Evolutionary conservation across 2,113 vertebrate species (phyloP).

Genomic region (Pelodiscus sinensis): DNA sequence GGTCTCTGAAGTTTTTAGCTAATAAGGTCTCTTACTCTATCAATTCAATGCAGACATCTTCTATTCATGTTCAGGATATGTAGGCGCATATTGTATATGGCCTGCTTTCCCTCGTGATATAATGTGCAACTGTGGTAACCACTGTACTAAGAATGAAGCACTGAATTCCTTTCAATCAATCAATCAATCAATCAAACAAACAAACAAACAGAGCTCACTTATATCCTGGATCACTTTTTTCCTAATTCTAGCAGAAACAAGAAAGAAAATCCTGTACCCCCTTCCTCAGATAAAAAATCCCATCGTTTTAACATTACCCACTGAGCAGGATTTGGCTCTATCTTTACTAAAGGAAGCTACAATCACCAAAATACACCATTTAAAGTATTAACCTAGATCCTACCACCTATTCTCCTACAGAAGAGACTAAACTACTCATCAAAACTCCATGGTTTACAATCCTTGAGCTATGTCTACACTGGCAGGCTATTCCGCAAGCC

Average conservation of each 20-base stretch:
- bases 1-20: background rate
- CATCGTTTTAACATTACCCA: background rate
- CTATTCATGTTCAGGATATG: background rate
- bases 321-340: background rate
- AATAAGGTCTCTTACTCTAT: background rate
- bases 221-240: background rate
- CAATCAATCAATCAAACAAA: background rate
- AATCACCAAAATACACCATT: background rate
- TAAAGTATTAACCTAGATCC: background rate
- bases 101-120: background rate
- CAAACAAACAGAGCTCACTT: background rate
- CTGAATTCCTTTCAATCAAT: background rate
- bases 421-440: background rate
- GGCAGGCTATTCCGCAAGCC: too few species aligned
- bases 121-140: background rate
- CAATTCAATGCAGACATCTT: fast-evolving
- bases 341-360: background rate
- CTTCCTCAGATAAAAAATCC: background rate
- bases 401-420: background rate
- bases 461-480: too few species aligned
- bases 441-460: background rate
- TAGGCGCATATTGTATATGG: fast-evolving
- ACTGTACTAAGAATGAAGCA: background rate
- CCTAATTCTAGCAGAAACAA: background rate
- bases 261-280: background rate